A percentile compares a stretch with the other conserved stretches of the same genome.
Conservation (phyloP, 2,113 vertebrate species). For the Rhipidura dahli region DNA sequence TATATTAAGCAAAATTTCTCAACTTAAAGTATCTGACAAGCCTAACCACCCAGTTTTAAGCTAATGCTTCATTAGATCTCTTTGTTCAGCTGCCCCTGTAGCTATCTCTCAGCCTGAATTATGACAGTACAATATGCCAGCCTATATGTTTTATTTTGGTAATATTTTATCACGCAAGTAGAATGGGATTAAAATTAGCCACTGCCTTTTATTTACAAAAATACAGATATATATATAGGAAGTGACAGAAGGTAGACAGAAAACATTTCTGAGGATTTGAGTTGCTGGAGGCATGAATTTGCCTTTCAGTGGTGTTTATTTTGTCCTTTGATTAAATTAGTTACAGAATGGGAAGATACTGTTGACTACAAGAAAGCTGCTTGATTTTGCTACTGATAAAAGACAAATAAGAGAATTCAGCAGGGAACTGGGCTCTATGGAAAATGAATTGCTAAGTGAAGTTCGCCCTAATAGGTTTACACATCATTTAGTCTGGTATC, state of each 20-base stretch:
- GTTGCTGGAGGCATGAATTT: slow-evolving; percentile 68
- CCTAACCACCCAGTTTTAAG: slow-evolving; percentile 78
- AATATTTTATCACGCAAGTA: slow-evolving; percentile 53
- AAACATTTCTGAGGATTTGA: slow-evolving; percentile 57
- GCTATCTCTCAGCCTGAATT: slow-evolving; percentile 76
- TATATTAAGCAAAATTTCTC: slow-evolving; percentile 75
- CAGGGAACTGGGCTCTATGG: slow-evolving; percentile 34
- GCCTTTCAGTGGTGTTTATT: slow-evolving; percentile 61
- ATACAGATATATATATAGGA: slow-evolving; percentile 42
- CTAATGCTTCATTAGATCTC: slow-evolving; percentile 80
- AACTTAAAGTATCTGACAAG: slow-evolving; percentile 79
- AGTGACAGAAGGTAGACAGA: slow-evolving; percentile 60
- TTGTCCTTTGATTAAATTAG: slow-evolving; percentile 72
- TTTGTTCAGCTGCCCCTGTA: slow-evolving; percentile 79
- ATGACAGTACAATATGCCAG: slow-evolving; percentile 69
- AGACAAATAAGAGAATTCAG: slow-evolving; percentile 67
- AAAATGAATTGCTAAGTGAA: slow-evolving; percentile 61
- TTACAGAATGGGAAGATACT: slow-evolving; percentile 59
- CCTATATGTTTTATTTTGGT: slow-evolving; percentile 55
- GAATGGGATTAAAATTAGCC: slow-evolving; percentile 63
- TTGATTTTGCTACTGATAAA: slow-evolving; percentile 66
- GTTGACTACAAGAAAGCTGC: slow-evolving; percentile 62
- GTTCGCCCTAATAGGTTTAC: slow-evolving; percentile 53
- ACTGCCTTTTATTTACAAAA: slow-evolving; percentile 64
- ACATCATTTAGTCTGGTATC: slow-evolving; percentile 47